Evolutionary conservation across 2,113 vertebrate genomes (phyloP).

Genomic region (Danionella cerebrum): DNA sequence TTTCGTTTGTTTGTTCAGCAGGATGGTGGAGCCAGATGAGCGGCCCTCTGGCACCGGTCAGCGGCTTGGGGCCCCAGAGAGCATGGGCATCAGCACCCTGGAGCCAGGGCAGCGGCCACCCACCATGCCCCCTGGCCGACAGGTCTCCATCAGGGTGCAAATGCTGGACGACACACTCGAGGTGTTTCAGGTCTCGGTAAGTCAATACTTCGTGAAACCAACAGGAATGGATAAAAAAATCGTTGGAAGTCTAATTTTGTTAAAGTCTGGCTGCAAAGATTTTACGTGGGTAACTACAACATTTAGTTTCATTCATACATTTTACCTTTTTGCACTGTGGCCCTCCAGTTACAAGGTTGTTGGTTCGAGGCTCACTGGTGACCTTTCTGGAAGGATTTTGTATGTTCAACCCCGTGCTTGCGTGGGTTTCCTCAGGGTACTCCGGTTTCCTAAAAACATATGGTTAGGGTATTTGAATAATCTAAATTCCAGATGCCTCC

Average conservation of each 20-base stretch:
- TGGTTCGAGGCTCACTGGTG: too few relatives aligned
- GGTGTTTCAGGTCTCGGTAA: constrained; percentile 88
- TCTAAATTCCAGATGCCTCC: too few relatives aligned
- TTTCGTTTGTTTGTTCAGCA: constrained; percentile 38
- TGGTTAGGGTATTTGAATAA: too few relatives aligned
- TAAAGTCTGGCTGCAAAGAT: too few relatives aligned
- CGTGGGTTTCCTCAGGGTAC: too few relatives aligned
- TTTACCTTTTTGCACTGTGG: too few relatives aligned
- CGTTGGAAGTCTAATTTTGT: background rate
- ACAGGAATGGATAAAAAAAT: background rate
- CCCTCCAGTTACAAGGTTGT: too few relatives aligned
- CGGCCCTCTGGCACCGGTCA: constrained; percentile 74
- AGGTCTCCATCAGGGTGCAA: constrained; percentile 81
- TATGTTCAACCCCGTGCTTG: too few relatives aligned
- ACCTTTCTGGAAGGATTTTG: too few relatives aligned
- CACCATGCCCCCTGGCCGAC: constrained; percentile 73
- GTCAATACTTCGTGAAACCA: constrained; percentile 27
- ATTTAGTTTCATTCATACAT: too few relatives aligned
- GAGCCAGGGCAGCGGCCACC: constrained; percentile 82
- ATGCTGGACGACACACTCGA: constrained; percentile 94
- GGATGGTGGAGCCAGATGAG: constrained; percentile 85
- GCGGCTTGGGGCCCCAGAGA: constrained; percentile 80
- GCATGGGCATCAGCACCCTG: constrained; percentile 87
- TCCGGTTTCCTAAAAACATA: too few relatives aligned
- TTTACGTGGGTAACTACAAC: too few relatives aligned